Evolutionary conservation across 2,888 invertebrate genomes (phyloP).

Genomic region (Tortrix viridana): DNA sequence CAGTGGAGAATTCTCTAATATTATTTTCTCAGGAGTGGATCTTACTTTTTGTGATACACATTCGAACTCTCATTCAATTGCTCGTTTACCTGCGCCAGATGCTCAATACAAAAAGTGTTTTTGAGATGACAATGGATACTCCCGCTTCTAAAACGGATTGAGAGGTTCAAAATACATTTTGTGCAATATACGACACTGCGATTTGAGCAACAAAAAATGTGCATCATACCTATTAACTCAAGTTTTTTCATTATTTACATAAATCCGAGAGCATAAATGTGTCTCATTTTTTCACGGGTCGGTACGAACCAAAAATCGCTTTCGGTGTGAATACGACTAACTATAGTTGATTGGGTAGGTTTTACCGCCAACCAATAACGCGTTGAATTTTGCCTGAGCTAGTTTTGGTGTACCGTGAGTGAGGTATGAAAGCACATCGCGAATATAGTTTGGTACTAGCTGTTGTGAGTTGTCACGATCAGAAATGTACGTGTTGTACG

Average conservation of each 20-base stretch:
- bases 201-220: constrained; percentile 17
- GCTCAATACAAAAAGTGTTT: constrained; percentile 25
- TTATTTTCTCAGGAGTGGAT: constrained; percentile 43
- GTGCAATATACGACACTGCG: constrained; percentile 12
- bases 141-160: constrained; percentile 17
- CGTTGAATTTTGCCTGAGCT: too few species aligned
- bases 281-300: neutral
- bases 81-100: constrained; percentile 30
- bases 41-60: constrained; percentile 25
- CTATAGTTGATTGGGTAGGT: too few species aligned
- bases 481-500: constrained; percentile 86
- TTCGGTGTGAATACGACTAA: too few species aligned
- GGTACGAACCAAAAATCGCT: too few species aligned
- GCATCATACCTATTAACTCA: constrained; percentile 17
- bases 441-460: constrained; percentile 17
- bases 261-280: constrained; percentile 22
- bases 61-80: constrained; percentile 18
- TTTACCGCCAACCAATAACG: too few species aligned
- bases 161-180: constrained; percentile 23
- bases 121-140: constrained; percentile 7
- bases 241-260: constrained; percentile 19
- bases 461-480: constrained; percentile 45
- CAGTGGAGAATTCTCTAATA: constrained; percentile 71
- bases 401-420: too few species aligned
- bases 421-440: too few species aligned